A percentile compares a stretch with the other conserved stretches of the same genome.
These are phyloP conservation scores for Cuniculus paca DNA, from an alignment of 2,797 vertebrate species.

Conservation along the genomic window DNA sequence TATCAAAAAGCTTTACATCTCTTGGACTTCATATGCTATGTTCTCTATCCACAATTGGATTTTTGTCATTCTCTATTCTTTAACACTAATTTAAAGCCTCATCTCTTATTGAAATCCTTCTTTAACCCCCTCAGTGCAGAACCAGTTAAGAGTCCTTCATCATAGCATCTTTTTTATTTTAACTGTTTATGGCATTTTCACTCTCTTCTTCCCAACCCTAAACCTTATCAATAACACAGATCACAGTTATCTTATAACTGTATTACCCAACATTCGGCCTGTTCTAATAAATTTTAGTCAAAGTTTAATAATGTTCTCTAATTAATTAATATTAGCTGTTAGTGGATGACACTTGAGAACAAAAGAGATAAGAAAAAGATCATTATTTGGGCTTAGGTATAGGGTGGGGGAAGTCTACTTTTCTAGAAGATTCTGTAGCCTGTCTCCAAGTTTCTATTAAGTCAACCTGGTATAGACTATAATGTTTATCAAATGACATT, in stretches of 20 bases:
- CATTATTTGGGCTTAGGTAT: neutral
- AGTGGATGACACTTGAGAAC: neutral
- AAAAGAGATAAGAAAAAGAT: neutral
- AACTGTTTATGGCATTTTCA: neutral
- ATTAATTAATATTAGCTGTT: neutral
- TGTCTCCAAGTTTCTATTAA: constrained; percentile 11
- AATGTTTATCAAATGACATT: neutral
- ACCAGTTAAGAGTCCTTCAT: neutral
- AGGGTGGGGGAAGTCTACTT: accelerated
- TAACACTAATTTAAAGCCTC: neutral
- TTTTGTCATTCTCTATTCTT: neutral
- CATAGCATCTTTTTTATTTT: neutral
- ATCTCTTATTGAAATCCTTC: neutral
- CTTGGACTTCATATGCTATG: neutral
- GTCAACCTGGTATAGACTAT: neutral
- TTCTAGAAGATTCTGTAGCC: neutral
- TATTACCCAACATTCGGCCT: neutral
- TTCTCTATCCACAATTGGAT: neutral
- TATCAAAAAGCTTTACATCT: neutral
- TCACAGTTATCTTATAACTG: neutral
- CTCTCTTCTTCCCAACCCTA: neutral
- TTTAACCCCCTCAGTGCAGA: neutral
- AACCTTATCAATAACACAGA: neutral
- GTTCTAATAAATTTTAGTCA: neutral
- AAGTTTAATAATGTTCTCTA: neutral